Evolutionary conservation across 2,888 invertebrate species (phyloP).

Genomic region (Parnassius orleans): DNA sequence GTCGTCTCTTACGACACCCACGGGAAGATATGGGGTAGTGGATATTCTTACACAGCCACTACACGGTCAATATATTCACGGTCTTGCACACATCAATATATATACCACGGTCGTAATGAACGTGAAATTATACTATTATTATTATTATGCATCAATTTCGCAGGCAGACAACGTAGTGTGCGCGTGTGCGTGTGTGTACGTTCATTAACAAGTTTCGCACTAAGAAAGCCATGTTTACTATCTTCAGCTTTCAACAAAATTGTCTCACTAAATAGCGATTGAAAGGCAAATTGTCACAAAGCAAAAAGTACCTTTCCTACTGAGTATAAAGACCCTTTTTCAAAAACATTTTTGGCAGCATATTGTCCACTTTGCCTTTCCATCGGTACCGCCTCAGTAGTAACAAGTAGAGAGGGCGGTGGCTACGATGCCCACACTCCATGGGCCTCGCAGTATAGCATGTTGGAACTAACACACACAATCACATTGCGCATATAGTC

Average conservation of each 20-base stretch:
- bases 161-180: constrained; percentile 59
- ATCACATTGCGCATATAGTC: constrained; percentile 55
- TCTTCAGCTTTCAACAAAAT: constrained; percentile 39
- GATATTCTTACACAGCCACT: too few species aligned
- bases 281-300: constrained; percentile 32
- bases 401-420: constrained; percentile 21
- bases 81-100: too few species aligned
- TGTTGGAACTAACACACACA: constrained; percentile 76
- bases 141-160: constrained; percentile 46
- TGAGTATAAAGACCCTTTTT: constrained; percentile 6
- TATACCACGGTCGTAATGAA: too few species aligned
- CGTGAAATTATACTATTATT: neutral
- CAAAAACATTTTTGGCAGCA: neutral
- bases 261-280: constrained; percentile 38
- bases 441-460: constrained; percentile 37
- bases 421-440: constrained; percentile 9
- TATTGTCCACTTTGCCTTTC: constrained; percentile 17
- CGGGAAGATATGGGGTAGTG: too few species aligned
- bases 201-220: constrained; percentile 66
- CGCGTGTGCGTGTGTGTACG: constrained; percentile 74
- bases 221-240: constrained; percentile 40
- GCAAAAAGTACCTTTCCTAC: constrained; percentile 1
- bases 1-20: too few species aligned
- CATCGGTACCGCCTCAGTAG: constrained; percentile 23
- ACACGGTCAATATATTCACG: too few species aligned